Base-by-base conservation (phyloP, 2,113 vertebrate species). In the Poicephalus gulielmi region DNA sequence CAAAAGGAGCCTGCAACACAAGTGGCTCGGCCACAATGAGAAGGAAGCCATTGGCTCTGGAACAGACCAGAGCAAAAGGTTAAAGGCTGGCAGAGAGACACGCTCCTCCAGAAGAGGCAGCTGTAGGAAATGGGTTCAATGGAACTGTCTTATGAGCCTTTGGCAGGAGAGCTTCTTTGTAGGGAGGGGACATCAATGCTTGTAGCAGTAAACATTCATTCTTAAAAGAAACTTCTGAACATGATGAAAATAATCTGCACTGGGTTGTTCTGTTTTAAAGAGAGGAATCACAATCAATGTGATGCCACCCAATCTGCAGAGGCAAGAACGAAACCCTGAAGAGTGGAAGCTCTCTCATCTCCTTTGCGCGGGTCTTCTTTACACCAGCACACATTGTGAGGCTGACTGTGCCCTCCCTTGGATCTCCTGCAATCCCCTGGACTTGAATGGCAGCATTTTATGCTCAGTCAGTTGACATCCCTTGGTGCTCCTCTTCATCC, bases 231-330 rank as follows among this genome's bases (percentile, higher is more conserved):
- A 62, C 11, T 73, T 93, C 28, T 44, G 43, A 88, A 39, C 4
- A 39, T 31, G 20, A 73, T 69, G 62, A n/a, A 55, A 85, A 83
- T 9, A 35, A 76, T 44, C 64, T 10, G 13, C 8, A 7, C 50
- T 68, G 27, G 11, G 6, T 71, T 0, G 0, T 78, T 86, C 44
- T 46, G 35, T 57, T 83, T 76, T 35, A 80, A 93, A 77, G 67
- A 76, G 79, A 85, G 39, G 19, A 57, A 49, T 52, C 0, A 0
- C 1, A 8, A 27, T 17, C 44, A 17, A 3, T 24, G 16, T 74
- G 71, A 12, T 43, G 43, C 28, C 9, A 41, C 17, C 53, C 3
- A 0, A 17, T 53, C 35, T 2, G 2, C 68, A 78, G 64, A 66
- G 30, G n/a, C 3, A 2, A 74, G 23, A 77, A 50, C 0, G 0